These are phyloP conservation scores for Betta splendens DNA, from an alignment of 2,797 vertebrate genomes.

Conservation along the genomic window DNA sequence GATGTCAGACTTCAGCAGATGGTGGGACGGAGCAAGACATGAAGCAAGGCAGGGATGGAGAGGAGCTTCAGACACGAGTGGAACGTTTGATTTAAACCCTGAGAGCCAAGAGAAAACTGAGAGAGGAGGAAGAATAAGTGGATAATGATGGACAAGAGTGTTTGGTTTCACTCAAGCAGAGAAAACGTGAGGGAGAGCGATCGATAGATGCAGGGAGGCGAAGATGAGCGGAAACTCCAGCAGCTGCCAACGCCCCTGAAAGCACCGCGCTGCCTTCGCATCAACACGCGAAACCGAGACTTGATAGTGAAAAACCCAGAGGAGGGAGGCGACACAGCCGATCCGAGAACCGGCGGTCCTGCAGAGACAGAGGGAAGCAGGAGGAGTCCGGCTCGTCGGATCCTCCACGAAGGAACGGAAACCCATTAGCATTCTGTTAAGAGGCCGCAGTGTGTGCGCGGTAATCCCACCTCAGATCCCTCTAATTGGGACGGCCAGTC, in stretches of 20 bases:
- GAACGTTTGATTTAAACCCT: too few relatives aligned
- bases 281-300: conserved; percentile 16
- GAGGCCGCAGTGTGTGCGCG: conserved; percentile 12
- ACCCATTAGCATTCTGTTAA: conserved; percentile 47
- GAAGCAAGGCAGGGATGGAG: conserved; percentile 15
- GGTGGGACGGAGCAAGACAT: conserved; percentile 10
- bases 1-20: conserved; percentile 40
- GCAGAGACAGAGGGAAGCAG: background rate
- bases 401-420: conserved; percentile 1
- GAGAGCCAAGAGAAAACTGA: background rate
- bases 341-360: too few relatives aligned
- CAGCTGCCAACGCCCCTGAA: conserved; percentile 48
- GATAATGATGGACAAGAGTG: conserved; percentile 34
- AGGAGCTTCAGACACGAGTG: background rate
- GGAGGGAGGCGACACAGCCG: background rate
- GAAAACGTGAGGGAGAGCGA: conserved; percentile 12
- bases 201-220: conserved; percentile 5
- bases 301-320: conserved; percentile 4
- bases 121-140: background rate
- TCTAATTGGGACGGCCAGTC: conserved; percentile 45
- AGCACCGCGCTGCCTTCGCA: conserved; percentile 39
- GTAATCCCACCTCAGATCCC: conserved; percentile 47
- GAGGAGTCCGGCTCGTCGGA: background rate
- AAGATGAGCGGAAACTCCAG: conserved; percentile 29
- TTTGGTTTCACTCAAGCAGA: conserved; percentile 37